Evolutionary conservation across 2,113 vertebrate species (phyloP).

Genomic region (Psophia crepitans): DNA sequence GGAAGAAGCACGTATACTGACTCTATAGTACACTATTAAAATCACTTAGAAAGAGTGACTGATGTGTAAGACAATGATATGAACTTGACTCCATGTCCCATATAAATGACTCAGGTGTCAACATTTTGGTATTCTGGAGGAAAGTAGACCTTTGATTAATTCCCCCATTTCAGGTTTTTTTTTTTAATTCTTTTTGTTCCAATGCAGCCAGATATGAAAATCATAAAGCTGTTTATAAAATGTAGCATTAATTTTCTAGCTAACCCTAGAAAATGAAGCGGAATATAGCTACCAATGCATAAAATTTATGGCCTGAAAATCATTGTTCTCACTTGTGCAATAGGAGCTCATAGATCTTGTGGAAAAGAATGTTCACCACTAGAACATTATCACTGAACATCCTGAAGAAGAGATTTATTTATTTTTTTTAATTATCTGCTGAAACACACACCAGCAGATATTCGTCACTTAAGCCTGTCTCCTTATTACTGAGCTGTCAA

Average conservation of each 20-base stretch:
- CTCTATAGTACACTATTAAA: neutral
- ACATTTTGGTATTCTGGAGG: accelerated
- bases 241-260: neutral
- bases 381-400: neutral
- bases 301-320: neutral
- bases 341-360: neutral
- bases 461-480: neutral
- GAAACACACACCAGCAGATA: neutral
- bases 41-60: neutral
- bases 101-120: neutral
- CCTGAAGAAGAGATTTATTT: neutral
- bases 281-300: neutral
- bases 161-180: neutral
- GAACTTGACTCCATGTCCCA: neutral
- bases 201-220: neutral
- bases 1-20: neutral
- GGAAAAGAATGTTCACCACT: neutral
- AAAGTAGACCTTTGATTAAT: neutral
- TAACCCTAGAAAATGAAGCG: neutral
- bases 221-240: neutral
- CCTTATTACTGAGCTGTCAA: neutral
- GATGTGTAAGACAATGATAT: accelerated
- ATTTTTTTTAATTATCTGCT: neutral
- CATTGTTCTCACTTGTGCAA: neutral
- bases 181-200: neutral